Evolutionary conservation across 2,888 invertebrate species (phyloP).

Genomic region (Diaphora mendica): DNA sequence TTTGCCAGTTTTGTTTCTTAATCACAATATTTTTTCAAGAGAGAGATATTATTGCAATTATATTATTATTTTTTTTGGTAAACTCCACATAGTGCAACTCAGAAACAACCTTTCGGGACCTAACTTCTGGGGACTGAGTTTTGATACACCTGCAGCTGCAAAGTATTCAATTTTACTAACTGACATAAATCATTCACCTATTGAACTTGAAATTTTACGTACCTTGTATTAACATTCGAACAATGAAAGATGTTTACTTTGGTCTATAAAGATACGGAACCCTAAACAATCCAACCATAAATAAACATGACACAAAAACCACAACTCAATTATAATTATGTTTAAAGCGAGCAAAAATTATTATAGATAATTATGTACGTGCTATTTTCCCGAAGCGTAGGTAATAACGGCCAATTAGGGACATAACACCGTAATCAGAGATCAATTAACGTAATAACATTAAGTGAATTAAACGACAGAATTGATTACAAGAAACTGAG

Average conservation of each 20-base stretch:
- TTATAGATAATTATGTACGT: constrained; percentile 40
- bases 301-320: constrained; percentile 15
- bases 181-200: background rate
- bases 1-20: background rate
- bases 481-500: constrained; percentile 77
- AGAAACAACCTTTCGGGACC: too few species aligned
- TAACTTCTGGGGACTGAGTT: too few species aligned
- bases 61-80: background rate
- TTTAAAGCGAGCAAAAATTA: constrained; percentile 30
- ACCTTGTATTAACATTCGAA: background rate
- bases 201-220: background rate
- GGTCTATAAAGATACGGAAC: background rate
- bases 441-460: constrained; percentile 77
- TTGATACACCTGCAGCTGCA: background rate
- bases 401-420: constrained; percentile 71
- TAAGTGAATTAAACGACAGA: constrained; percentile 77
- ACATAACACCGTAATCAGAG: constrained; percentile 76
- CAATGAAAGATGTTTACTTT: background rate
- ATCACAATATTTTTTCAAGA: too few species aligned
- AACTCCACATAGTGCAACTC: background rate
- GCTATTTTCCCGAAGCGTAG: constrained; percentile 43
- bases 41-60: background rate
- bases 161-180: background rate
- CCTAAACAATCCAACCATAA: background rate
- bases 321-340: constrained; percentile 23